Base-by-base conservation (phyloP, 2,797 vertebrate species). In the Spea hammondii region DNA sequence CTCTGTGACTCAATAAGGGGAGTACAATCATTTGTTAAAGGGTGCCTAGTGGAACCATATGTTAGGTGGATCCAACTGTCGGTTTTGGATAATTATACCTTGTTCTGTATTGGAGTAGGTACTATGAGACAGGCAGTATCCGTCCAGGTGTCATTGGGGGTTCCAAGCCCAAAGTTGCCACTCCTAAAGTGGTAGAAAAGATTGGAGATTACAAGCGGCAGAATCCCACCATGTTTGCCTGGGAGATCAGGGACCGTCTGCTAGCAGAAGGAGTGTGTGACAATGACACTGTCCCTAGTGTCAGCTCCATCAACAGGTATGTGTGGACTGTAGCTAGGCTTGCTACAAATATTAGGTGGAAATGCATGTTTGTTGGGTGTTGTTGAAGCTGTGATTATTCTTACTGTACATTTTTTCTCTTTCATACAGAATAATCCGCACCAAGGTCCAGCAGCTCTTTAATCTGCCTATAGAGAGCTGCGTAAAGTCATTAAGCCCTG, bases 51-150 rank as follows among this genome's bases (percentile, higher is more conserved):
- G 70, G 32, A 32, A 32, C 32, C 32, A 32, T 32, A 32, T 3
- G 32, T 32, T 32, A 32, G 32, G 32, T 32, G 3, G 71, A 11
- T 44, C n/a, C 6, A 48, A 54, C 6, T 11, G 5, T 53, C 84
- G 83, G 83, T 84, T 86, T 71, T 74, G 84, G 87, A 82, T 87
- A 85, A 88, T 86, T 87, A 82, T 89, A 71, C 72, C 85, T 70
- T 85, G 68, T 88, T 89, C 79, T 89, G 85, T 85, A 90, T 88
- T 90, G 88, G 89, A 89, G 88, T 88, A 97, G 95, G 79, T 96
- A 97, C 91, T 96, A 97, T 53, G 95, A 97, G 88, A 97, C 95
- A 0, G 95, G 95, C 82, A 97, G 95, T 89, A 96, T 96, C 86
- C 95, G 96, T 59, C 95, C 95, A 2, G 95, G 95, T 1, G 95